Evolutionary conservation across 2,113 vertebrate species (phyloP).

Genomic region (Carassius carassius): DNA sequence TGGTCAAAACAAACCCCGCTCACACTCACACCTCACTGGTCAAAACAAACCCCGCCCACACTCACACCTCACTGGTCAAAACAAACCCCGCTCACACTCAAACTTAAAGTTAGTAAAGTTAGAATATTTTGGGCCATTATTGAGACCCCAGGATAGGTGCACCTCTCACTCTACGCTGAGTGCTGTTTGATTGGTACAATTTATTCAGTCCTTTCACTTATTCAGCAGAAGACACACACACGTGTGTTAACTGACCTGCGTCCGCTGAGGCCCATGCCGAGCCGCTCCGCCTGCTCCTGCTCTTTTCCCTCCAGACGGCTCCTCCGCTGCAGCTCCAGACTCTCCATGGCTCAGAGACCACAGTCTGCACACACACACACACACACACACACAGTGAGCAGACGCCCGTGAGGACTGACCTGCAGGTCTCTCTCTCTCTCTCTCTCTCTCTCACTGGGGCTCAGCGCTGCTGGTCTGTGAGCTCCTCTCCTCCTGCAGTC

Average conservation of each 20-base stretch:
- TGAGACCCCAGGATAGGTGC: no score
- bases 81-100: no score
- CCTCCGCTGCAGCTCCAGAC: conserved; percentile 84
- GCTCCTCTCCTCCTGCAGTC: conserved; percentile 76
- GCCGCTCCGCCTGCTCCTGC: conserved; percentile 84
- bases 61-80: neutral
- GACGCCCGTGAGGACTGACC: neutral
- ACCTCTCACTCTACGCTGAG: no score
- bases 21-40: no score
- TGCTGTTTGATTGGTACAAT: no score
- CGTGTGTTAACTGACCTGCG: conserved; percentile 62
- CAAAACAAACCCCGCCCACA: neutral
- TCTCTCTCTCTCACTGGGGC: conserved; percentile 77
- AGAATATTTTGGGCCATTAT: no score
- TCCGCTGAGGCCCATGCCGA: conserved; percentile 89
- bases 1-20: no score
- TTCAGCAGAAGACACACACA: no score
- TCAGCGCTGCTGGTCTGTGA: conserved; percentile 65
- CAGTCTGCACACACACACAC: conserved; percentile 65
- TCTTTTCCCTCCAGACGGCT: conserved; percentile 79
- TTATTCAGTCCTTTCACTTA: no score
- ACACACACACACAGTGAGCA: neutral
- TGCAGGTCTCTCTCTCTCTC: no score
- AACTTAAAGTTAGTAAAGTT: no score
- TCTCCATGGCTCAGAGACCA: conserved; percentile 83